Evolutionary conservation across 2,888 invertebrate species (phyloP), one percentile per base, ranked within the genome.

Genomic region (Platycnemis pennipes): DNA sequence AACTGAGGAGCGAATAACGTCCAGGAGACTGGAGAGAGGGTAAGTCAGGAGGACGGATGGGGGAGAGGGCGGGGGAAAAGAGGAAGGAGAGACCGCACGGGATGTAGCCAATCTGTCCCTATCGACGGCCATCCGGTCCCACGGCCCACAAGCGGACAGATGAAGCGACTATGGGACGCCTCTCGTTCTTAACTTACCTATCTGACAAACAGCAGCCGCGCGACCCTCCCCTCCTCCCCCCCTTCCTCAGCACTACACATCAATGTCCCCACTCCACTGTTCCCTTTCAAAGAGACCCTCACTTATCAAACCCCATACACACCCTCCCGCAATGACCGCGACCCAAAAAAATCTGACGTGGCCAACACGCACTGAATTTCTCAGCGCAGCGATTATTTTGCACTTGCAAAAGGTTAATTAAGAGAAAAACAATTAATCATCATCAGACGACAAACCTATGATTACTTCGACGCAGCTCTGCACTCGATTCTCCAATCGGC

Each of bases 41-140:
- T 16, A 11, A 19, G 53, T 53, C 88, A 46, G 87, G 31, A 49
- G 31, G 49, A 56, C 63, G 22, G 13, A 4, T 56, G 53, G 89
- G 56, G 56, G 42, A 26, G 63, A n/a, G 56, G 63, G 56, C 42
- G 26, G 26, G 88, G 42, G 42, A 89, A 56, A 63, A 42, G 63
- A 91, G 49, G 89, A n/a, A n/a, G n/a, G n/a, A n/a, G n/a, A 26
- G 45, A 44, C n/a, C 87, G 26, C 44, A 91, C 91, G 91, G 91
- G 91, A 91, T 63, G 91, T 63, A 91, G 91, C 91, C 91, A 91
- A 91, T 91, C 91, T 56, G 63, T 44, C 44, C 37, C 56, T 63
- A 91, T 91, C 42, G 44, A 22, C 44, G 42, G 42, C 44, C 91
- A 91, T 91, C 91, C 91, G 91, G 56, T 91, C 63, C 56, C 91